Percentiles rank a stretch among this genome's conserved stretches.
Evolutionary conservation across 2,113 vertebrate genomes (phyloP).

Genomic region (Herpailurus yagouaroundi): DNA sequence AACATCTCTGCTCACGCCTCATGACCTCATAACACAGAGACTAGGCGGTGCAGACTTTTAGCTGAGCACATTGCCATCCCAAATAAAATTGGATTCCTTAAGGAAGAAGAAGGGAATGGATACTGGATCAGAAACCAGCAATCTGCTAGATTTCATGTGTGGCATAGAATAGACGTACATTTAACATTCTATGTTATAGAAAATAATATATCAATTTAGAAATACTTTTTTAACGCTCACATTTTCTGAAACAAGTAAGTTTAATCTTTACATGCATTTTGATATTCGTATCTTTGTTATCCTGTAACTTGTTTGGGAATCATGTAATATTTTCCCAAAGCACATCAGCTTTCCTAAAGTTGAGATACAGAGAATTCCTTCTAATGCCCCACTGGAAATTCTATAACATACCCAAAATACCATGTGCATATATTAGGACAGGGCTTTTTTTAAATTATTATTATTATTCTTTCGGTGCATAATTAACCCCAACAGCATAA

Average conservation of each 20-base stretch:
- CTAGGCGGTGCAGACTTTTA: neutral
- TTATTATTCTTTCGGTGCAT: neutral
- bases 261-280: constrained; percentile 2
- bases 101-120: neutral
- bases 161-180: neutral
- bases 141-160: neutral
- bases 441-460: neutral
- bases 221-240: neutral
- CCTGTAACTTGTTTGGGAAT: neutral
- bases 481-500: neutral
- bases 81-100: neutral
- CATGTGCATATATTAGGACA: neutral
- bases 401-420: neutral
- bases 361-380: neutral
- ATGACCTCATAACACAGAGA: neutral
- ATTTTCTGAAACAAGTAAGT: constrained; percentile 25
- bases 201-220: neutral
- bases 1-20: neutral
- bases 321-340: neutral
- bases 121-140: neutral
- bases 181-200: neutral
- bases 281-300: neutral
- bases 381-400: neutral
- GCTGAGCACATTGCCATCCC: neutral
- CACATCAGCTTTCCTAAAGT: neutral